Evolutionary conservation across 1,140 invertebrate genomes (phyloP).

Genomic region (Hycleus phaleratus): DNA sequence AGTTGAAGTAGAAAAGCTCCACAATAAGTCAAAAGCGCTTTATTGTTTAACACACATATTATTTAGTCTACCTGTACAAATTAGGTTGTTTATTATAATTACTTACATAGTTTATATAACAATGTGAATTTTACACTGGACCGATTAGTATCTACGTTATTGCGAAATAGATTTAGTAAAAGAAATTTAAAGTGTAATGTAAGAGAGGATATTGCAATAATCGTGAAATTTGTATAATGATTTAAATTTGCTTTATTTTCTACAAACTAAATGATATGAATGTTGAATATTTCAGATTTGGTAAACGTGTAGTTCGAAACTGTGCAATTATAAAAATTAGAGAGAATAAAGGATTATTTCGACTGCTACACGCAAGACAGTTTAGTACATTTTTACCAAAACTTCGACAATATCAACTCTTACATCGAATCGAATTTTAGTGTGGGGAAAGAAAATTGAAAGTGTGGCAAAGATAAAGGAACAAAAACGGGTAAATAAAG

Average conservation of each 20-base stretch:
- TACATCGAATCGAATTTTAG: background rate
- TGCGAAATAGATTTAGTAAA: conserved; percentile 12
- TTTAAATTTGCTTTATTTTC: background rate
- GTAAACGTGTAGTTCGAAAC: background rate
- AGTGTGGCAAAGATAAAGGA: conserved; percentile 2
- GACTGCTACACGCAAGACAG: background rate
- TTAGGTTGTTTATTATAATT: conserved; percentile 24
- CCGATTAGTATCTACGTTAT: conserved; percentile 36
- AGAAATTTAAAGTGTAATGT: conserved; percentile 11
- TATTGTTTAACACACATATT: conserved; percentile 40
- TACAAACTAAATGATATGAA: background rate
- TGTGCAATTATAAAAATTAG: background rate
- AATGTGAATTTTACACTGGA: conserved; percentile 42
- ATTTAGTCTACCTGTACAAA: conserved; percentile 42
- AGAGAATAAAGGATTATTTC: too few relatives aligned
- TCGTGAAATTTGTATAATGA: background rate
- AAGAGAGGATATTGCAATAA: background rate
- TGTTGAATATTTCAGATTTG: background rate
- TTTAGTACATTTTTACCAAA: background rate
- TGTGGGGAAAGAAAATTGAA: background rate
- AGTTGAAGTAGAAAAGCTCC: too few relatives aligned
- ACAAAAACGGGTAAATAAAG: conserved; percentile 20
- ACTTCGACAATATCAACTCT: background rate
- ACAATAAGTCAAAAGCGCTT: conserved; percentile 37
- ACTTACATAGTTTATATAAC: conserved; percentile 30